Conservation (phyloP, 2,888 invertebrate species). For the Pecten maximus region DNA sequence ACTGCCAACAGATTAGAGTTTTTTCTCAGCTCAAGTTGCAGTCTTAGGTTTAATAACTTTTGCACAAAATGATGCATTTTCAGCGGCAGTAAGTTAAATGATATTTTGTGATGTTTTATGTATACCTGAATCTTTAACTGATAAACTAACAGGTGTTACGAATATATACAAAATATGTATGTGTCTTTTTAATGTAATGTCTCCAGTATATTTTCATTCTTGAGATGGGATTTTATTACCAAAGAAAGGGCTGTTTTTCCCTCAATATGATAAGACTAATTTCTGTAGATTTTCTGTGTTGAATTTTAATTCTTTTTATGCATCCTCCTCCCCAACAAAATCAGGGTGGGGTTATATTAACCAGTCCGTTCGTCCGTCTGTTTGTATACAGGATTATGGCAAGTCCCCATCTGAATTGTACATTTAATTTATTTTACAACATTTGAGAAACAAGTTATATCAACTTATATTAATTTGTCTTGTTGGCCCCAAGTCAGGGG, state of each 20-base stretch:
- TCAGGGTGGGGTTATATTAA: no score
- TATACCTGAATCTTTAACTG: not conserved
- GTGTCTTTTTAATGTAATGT: not conserved
- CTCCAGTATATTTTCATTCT: not conserved
- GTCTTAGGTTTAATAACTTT: conserved; percentile 26
- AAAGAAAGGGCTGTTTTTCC: not conserved
- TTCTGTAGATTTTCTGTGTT: no score
- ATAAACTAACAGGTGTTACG: not conserved
- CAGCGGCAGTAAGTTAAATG: not conserved
- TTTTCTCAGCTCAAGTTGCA: conserved; percentile 16
- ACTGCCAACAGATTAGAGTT: conserved; percentile 13
- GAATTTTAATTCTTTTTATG: no score
- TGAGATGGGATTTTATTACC: not conserved
- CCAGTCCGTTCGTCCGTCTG: no score
- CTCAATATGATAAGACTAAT: no score
- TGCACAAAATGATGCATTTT: conserved; percentile 24
- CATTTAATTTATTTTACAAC: no score
- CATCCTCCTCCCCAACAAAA: no score
- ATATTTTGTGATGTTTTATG: not conserved
- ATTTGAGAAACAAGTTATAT: no score
- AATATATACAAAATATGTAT: not conserved
- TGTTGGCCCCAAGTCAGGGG: no score
- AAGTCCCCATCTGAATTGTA: no score
- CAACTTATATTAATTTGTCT: no score
- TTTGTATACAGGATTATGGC: no score